phyloP scores from a whole-genome alignment of 2,113 vertebrate genomes.

The Nematolebias whitei region DNA sequence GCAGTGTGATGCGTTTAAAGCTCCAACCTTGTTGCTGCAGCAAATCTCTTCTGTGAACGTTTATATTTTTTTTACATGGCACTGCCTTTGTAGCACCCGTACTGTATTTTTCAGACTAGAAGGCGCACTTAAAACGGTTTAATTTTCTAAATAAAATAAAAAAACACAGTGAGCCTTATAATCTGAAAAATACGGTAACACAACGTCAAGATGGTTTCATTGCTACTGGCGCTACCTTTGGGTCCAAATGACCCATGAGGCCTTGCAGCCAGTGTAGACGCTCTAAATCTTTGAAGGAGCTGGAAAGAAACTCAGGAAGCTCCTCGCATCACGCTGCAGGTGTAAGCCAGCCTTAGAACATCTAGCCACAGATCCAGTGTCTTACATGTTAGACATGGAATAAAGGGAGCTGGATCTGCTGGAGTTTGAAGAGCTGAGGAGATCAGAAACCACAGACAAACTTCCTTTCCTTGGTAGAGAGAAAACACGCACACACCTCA shows the following conservation, averaged over 20 bases:
- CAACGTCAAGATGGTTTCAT: background rate
- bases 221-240: background rate
- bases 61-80: too few species aligned
- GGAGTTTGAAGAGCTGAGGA: constrained; percentile 81
- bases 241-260: too few species aligned
- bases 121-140: too few species aligned
- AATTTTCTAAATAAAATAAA: too few species aligned
- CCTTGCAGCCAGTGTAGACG: too few species aligned
- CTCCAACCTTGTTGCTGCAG: background rate
- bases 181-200: too few species aligned
- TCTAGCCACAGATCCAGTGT: constrained; percentile 67
- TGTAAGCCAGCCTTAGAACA: constrained; percentile 20
- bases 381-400: constrained; percentile 86
- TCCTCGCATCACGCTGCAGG: background rate
- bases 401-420: constrained; percentile 84
- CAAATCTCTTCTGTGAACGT: background rate
- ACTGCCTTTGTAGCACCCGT: too few species aligned
- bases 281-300: too few species aligned
- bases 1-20: background rate
- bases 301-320: background rate
- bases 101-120: too few species aligned
- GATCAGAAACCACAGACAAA: constrained; percentile 83
- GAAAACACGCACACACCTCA: constrained; percentile 59
- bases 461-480: constrained; percentile 83
- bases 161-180: too few species aligned